Percentiles rank a stretch among this genome's conserved stretches.
phyloP scores from a whole-genome alignment of 2,888 invertebrate species.

The Spicauda simplicius region DNA sequence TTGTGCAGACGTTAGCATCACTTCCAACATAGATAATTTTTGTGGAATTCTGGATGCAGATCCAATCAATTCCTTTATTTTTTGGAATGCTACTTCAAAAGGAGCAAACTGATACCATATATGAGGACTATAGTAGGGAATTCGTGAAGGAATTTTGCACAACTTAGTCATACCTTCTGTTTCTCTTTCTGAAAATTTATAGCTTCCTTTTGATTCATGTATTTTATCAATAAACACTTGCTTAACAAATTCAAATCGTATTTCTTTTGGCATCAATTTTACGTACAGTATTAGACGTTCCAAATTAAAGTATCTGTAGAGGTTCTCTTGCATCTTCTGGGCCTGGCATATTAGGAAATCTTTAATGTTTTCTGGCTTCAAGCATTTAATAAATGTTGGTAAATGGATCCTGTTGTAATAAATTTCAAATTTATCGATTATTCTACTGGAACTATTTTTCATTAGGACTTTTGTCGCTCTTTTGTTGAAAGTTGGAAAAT shows the following conservation, averaged over 20 bases:
- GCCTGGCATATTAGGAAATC: constrained; percentile 54
- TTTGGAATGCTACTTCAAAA: constrained; percentile 60
- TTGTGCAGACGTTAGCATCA: constrained; percentile 53
- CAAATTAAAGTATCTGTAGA: constrained; percentile 44
- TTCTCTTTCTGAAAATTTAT: constrained; percentile 44
- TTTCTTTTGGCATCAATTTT: constrained; percentile 54
- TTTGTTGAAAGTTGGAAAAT: constrained; percentile 48
- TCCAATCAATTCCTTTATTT: constrained; percentile 58
- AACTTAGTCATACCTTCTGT: constrained; percentile 46
- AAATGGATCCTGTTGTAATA: constrained; percentile 54
- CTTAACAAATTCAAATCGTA: constrained; percentile 61
- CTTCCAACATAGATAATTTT: constrained; percentile 51
- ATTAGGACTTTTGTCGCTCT: constrained; percentile 57
- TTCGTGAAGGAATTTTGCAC: constrained; percentile 25
- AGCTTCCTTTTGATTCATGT: constrained; percentile 41
- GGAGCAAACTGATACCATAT: constrained; percentile 62
- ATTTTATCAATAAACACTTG: constrained; percentile 58
- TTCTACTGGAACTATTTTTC: constrained; percentile 53
- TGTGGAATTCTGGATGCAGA: constrained; percentile 52
- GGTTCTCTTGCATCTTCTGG: constrained; percentile 35
- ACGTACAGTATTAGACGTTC: constrained; percentile 55
- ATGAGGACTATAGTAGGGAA: background rate
- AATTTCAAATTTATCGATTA: constrained; percentile 56
- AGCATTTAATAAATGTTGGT: constrained; percentile 61
- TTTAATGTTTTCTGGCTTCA: constrained; percentile 58